Base-by-base conservation (phyloP, 2,888 invertebrate species). In the Oligia latruncula region DNA sequence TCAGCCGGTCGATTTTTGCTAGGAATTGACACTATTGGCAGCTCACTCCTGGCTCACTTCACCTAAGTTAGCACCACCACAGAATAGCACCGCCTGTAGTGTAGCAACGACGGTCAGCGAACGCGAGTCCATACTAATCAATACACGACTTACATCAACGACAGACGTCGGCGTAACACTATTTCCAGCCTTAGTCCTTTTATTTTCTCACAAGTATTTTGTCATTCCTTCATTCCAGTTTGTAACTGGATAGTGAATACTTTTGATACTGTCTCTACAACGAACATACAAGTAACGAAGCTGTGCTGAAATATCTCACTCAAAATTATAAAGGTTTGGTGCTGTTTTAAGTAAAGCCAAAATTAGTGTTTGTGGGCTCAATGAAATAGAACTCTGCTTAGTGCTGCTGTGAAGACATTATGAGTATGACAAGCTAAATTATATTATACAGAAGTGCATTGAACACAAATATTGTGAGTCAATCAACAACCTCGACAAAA, bases 241-340 rank as follows among this genome's bases (percentile, higher is more conserved):
- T 64, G 15, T 23, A 35, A 35, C 29, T 35, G 52, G 35, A 13
- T 40, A 67, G 46, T 20, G 1, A 29, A 29, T n/a, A n/a, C 17
- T 46, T 43, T 70, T 46, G 15, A 74, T 64, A 13, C 17, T 29
- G 40, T 29, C 29, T 23, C 17, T 66, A 29, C 9, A 77, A 20
- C 17, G 13, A n/a, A 11, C 35, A 17, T 58, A n/a, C n/a, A 58
- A 23, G 20, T 35, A 55, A 77, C 17, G 5, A 67, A 68, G 79
- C 60, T 43, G 67, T 78, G 79, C 29, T 64, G 29, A 62, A 62
- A 62, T 58, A 62, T 62, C n/a, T 23, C 49, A 65, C 13, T 29
- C 17, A 46, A 29, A 64, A 35, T 46, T 35, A 71, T 29, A 17
- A 52, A 29, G 52, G 55, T 55, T 64, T 17, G 40, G 15, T 60